Evolutionary conservation across 2,113 vertebrate genomes (phyloP).

Genomic region (Tympanuchus pallidicinctus): DNA sequence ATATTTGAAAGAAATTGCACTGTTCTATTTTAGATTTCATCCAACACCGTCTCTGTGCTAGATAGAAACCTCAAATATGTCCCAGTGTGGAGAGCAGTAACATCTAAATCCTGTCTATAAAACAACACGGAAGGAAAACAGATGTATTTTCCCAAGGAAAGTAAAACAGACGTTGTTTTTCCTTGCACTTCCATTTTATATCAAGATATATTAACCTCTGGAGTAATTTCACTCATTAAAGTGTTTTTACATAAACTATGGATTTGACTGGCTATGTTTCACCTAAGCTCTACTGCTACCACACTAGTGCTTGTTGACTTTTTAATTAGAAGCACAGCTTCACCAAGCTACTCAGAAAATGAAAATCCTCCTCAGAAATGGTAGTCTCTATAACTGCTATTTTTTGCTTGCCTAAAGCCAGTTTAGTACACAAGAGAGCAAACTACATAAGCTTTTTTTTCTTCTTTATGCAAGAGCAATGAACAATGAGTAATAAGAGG

Average conservation of each 20-base stretch:
- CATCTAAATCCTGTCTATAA: not conserved
- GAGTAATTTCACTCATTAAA: slow-evolving; percentile 37
- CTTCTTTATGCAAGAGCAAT: slow-evolving; percentile 68
- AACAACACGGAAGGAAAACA: not conserved
- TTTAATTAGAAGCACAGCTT: slow-evolving; percentile 67
- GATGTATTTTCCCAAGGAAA: not conserved
- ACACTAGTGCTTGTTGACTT: not conserved
- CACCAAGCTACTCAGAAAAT: slow-evolving; percentile 45
- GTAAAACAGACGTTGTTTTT: not conserved
- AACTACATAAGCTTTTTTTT: slow-evolving; percentile 65
- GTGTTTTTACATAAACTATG: not conserved
- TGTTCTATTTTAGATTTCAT: not conserved
- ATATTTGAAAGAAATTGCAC: not conserved
- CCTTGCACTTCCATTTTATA: not conserved
- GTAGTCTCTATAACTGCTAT: slow-evolving; percentile 23
- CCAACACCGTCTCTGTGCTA: not conserved
- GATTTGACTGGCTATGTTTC: not conserved
- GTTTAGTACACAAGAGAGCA: slow-evolving; percentile 44
- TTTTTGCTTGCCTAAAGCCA: slow-evolving; percentile 57
- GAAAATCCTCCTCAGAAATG: slow-evolving; percentile 18
- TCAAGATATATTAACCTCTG: not conserved
- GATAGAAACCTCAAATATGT: slow-evolving; percentile 28
- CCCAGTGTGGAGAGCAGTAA: not conserved
- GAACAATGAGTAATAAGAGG: slow-evolving; percentile 70
- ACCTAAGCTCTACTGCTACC: not conserved